Percentiles rank a stretch among this genome's conserved stretches.
Conservation (phyloP, 2,888 invertebrate genomes). For the Hirtodrosophila trivittata region DNA sequence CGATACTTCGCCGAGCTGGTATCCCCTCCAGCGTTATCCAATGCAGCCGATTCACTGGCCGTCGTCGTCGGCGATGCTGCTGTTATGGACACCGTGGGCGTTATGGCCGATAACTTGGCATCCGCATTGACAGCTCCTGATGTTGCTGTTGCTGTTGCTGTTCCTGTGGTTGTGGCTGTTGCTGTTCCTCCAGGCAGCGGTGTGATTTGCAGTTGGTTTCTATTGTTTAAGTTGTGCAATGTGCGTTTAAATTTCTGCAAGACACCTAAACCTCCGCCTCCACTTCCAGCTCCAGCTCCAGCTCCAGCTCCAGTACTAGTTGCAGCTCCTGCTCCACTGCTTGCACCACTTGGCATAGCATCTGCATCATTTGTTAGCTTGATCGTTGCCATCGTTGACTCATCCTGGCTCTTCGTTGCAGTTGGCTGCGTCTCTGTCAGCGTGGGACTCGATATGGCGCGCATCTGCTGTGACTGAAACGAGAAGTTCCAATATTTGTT, state of each 20-base stretch:
- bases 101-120: slow-evolving; percentile 36
- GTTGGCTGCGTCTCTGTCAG: slow-evolving; percentile 65
- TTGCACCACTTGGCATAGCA: neutral
- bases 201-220: slow-evolving; percentile 64
- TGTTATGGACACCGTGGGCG: slow-evolving; percentile 45
- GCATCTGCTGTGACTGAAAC: slow-evolving; percentile 82
- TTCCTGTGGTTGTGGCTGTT: slow-evolving; percentile 10
- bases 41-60: slow-evolving; percentile 6
- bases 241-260: slow-evolving; percentile 89
- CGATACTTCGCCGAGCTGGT: slow-evolving; percentile 83
- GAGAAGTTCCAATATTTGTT: neutral
- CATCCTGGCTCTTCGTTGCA: slow-evolving; percentile 31
- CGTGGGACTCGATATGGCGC: slow-evolving; percentile 83
- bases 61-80: slow-evolving; percentile 21
- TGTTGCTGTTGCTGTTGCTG: slow-evolving; percentile 24
- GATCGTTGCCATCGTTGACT: neutral
- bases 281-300: slow-evolving; percentile 15
- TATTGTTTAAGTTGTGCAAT: slow-evolving; percentile 85
- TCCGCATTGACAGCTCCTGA: slow-evolving; percentile 5
- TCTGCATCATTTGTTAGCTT: slow-evolving; percentile 7
- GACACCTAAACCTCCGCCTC: slow-evolving; percentile 83
- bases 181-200: slow-evolving; percentile 34
- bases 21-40: slow-evolving; percentile 30
- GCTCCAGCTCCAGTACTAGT: slow-evolving; percentile 2
- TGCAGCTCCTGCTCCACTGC: slow-evolving; percentile 14